Conservation (phyloP, 2,113 vertebrate genomes). For the Jaculus jaculus region DNA sequence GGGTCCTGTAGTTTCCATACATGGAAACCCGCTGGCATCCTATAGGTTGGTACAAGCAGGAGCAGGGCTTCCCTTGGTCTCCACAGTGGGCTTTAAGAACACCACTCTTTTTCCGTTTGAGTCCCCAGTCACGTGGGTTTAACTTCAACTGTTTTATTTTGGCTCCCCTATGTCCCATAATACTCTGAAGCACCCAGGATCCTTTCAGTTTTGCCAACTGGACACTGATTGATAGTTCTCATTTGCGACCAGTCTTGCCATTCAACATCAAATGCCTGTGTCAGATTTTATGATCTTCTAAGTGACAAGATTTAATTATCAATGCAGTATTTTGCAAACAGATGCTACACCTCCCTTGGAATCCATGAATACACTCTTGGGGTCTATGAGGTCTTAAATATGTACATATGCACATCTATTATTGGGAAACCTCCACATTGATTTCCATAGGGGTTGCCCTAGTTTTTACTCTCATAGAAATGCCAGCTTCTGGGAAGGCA, state of each 20-base stretch:
- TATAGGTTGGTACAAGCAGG: background rate
- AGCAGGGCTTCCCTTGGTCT: background rate
- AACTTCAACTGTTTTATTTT: background rate
- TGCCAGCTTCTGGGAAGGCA: no score
- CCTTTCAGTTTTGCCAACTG: background rate
- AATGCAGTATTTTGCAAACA: background rate
- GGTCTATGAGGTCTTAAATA: background rate
- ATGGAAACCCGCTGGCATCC: background rate
- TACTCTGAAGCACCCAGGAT: background rate
- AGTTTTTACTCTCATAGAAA: no score
- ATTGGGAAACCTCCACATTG: no score
- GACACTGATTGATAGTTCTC: background rate
- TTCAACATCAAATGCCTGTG: background rate
- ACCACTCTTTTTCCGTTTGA: background rate
- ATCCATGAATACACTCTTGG: background rate
- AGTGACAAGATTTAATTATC: background rate
- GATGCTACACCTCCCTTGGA: background rate
- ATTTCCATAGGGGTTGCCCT: no score
- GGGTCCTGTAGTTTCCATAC: background rate
- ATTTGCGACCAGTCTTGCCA: background rate
- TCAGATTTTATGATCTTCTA: background rate
- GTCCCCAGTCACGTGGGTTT: background rate
- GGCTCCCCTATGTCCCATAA: background rate
- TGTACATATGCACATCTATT: no score
- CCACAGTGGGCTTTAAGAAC: no score